Conservation (phyloP, 2,797 vertebrate genomes). For the Bufotes viridis region DNA sequence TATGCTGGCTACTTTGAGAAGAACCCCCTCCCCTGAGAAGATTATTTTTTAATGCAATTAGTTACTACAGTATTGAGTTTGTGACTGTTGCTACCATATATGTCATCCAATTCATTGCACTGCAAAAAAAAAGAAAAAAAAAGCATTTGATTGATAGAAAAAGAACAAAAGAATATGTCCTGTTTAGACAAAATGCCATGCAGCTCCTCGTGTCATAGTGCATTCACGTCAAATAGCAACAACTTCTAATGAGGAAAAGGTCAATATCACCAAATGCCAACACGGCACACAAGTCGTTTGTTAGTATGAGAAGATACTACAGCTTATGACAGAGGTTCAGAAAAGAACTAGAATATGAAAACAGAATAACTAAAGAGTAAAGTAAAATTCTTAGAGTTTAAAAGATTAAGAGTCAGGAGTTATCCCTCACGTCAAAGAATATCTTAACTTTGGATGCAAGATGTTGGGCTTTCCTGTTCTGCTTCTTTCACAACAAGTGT, state of each 20-base stretch:
- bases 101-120: not conserved
- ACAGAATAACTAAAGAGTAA: not conserved
- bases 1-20: too few relatives aligned
- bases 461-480: not conserved
- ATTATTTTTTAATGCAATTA: not conserved
- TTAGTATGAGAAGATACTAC: not conserved
- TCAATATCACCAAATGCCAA: constrained; percentile 19
- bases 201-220: not conserved
- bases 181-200: not conserved
- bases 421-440: not conserved
- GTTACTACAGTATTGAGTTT: not conserved
- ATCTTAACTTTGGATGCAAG: not conserved
- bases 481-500: not conserved
- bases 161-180: not conserved
- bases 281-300: not conserved
- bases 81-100: not conserved
- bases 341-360: not conserved
- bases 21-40: too few relatives aligned
- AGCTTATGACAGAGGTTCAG: not conserved
- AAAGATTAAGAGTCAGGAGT: not conserved
- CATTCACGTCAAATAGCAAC: not conserved
- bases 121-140: not conserved
- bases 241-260: constrained; percentile 14
- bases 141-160: not conserved
- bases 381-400: not conserved